Conservation (phyloP, 2,797 vertebrate genomes). For the Falco columbarius region DNA sequence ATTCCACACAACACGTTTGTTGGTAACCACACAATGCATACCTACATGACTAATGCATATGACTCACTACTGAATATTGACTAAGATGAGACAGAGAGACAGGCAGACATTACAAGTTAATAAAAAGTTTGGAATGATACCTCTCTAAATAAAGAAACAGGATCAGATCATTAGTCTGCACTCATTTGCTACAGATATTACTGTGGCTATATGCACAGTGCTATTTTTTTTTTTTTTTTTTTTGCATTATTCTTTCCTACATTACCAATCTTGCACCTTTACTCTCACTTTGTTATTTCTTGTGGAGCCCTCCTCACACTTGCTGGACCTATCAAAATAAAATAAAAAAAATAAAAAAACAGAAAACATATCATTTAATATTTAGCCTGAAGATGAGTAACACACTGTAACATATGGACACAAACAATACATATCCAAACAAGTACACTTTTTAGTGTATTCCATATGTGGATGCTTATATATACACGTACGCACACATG, state of each 20-base stretch:
- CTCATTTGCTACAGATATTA: background rate
- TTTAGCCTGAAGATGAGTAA: background rate
- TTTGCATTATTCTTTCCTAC: background rate
- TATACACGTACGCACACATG: accelerated
- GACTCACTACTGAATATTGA: background rate
- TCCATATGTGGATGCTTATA: background rate
- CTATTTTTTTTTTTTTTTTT: background rate
- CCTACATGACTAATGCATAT: background rate
- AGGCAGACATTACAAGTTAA: background rate
- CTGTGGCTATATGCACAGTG: background rate
- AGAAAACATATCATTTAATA: background rate
- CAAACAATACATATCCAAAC: background rate
- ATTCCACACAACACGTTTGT: background rate
- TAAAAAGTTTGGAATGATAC: background rate
- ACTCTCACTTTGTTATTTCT: background rate
- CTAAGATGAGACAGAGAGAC: background rate
- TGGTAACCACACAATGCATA: background rate
- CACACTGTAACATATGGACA: background rate
- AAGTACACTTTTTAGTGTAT: background rate
- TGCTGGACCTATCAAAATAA: background rate
- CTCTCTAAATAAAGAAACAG: background rate
- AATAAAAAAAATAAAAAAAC: accelerated
- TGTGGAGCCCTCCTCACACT: background rate
- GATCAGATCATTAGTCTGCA: background rate
- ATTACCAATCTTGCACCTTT: background rate